Evolutionary conservation across 2,888 invertebrate species (phyloP), one percentile per base, ranked within the genome.

Genomic region (Taenaris catops): DNA sequence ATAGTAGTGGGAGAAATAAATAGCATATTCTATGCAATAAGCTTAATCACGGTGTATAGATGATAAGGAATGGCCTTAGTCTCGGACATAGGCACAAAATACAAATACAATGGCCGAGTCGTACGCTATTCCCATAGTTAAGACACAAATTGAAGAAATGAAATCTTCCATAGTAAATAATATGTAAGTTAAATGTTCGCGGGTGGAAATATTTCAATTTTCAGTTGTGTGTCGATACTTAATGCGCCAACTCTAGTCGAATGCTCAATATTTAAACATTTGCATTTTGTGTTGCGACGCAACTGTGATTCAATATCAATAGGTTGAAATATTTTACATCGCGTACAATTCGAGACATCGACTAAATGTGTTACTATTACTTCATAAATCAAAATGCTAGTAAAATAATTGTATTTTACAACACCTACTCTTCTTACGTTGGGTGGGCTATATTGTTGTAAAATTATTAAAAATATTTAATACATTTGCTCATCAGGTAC

Each of bases 131-230:
- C 75, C 63, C 48, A 51, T 79, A 81, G 74, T 67, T 78, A 76
- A 79, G 76, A 70, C 72, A 73, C 74, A 74, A 72, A 69, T 51
- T 51, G 62, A 69, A 69, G 72, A 72, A 67, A 68, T 58, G 60
- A 76, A 72, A 80, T 81, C 84, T 84, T 84, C 84, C 83, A 81
- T 84, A 83, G 81, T 63, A 74, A 72, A 65, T 68, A 65, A 79
- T 76, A 76, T 66, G 70, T 81, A 79, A 79, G 78, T 68, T 74
- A 62, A 66, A 63, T 50, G 60, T 67, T 62, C 66, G 58, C 64
- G 44, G 58, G 66, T 65, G 53, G 66, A 65, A 73, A 67, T 71
- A 62, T 72, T 75, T 64, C 74, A 63, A 36, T 34, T 19, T 14
- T 12, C 27, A 23, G 37, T 36, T 33, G 44, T 39, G 55, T 57